A percentile compares a stretch with the other conserved stretches of the same genome.
Evolutionary conservation across 2,797 vertebrate genomes (phyloP).

Genomic region (Cryptoblepharus egeriae): DNA sequence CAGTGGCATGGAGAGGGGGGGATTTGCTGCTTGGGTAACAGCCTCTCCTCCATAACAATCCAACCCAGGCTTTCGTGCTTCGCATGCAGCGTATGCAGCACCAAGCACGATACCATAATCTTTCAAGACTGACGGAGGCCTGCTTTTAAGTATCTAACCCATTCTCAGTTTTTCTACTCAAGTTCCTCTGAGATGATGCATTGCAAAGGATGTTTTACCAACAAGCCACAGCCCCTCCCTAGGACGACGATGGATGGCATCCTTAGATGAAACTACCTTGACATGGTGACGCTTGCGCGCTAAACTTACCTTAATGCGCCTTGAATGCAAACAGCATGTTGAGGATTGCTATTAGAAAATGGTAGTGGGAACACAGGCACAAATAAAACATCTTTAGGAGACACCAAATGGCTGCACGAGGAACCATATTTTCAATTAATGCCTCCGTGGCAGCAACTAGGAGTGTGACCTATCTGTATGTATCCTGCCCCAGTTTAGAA

Average conservation of each 20-base stretch:
- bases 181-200: no score
- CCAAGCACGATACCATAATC: no score
- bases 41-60: no score
- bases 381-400: constrained; percentile 8
- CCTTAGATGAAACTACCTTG: constrained; percentile 38
- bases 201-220: background rate
- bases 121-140: no score
- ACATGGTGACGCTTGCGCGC: constrained; percentile 26
- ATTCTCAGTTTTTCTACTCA: no score
- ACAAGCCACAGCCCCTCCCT: background rate
- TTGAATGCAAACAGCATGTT: background rate
- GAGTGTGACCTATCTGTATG: rapidly evolving
- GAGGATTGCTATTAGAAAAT: background rate
- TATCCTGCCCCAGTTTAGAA: constrained; percentile 7
- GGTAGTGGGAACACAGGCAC: background rate
- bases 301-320: background rate
- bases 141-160: no score
- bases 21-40: no score
- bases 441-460: background rate
- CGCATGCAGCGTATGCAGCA: no score
- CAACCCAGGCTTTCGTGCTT: no score
- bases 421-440: background rate
- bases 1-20: no score
- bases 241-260: background rate
- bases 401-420: background rate